Evolutionary conservation across 2,888 invertebrate genomes (phyloP), one percentile per base, ranked within the genome.

Genomic region (Ochlodes sylvanus): DNA sequence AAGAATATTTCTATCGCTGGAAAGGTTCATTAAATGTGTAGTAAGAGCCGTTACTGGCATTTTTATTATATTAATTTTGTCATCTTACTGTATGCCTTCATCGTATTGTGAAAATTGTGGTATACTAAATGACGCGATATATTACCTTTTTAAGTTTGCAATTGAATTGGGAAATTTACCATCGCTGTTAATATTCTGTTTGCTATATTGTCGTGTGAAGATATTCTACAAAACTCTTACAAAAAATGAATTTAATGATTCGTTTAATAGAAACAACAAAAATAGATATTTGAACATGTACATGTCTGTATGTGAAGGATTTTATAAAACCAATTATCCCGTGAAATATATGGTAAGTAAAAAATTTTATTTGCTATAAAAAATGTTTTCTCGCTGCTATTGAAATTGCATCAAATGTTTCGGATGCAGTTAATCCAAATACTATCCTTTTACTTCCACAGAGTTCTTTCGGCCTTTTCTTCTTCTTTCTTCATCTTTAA

Each of bases 281-380:
- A 54, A 54, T 27, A 54, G 27, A 27, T 54, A 27, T 27, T 21
- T 54, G 6, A 17, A 21, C 5, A 14, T 14, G 27, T 54, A 54
- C 14, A 27, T 9, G 27, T 54, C 54, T 6, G 27, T 54, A 14
- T 54, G 54, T n/a, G n/a, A 27, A 1, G 10, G 10, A 2, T 32
- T 54, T 54, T 32, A 54, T 5, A 54, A 54, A 6, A 54, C 54
- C n/a, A 7, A 54, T n/a, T 54, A 54, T 27, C 54, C 54, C 10
- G 7, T 54, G 3, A 54, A 54, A 27, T 54, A 27, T n/a, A 54
- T 54, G 7, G 54, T 54, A n/a, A 54, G 54, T 54, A 21, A 19
- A 27, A 27, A 27, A 4, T 27, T 27, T 5, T n/a, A n/a, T n/a
- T n/a, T n/a, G n/a, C n/a, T n/a, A n/a, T n/a, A n/a, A n/a, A n/a